Conservation (phyloP, 2,113 vertebrate species). For the Percina caprodes region DNA sequence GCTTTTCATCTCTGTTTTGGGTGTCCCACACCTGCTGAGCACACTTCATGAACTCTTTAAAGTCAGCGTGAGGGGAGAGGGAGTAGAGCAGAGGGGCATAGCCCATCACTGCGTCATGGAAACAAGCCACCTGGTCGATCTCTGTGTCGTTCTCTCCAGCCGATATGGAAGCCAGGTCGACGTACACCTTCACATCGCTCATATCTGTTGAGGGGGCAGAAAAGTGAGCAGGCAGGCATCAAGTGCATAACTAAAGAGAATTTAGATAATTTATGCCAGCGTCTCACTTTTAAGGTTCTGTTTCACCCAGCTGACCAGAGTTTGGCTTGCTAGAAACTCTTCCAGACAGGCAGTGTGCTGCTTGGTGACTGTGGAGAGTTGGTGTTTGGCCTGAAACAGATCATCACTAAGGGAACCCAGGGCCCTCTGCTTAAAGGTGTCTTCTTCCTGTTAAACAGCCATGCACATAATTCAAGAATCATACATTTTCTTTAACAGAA, state of each 20-base stretch:
- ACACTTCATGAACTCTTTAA: conserved; percentile 70
- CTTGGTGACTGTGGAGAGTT: conserved; percentile 63
- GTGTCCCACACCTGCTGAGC: conserved; percentile 77
- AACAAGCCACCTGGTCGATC: conserved; percentile 82
- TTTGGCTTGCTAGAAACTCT: conserved; percentile 71
- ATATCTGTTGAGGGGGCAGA: conserved; percentile 59
- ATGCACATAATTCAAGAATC: rapidly evolving
- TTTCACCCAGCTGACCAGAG: conserved; percentile 78
- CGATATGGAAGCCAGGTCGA: conserved; percentile 83
- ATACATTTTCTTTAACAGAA: not conserved
- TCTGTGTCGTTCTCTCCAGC: conserved; percentile 85
- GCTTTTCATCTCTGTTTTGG: conserved; percentile 75
- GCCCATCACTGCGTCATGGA: conserved; percentile 82
- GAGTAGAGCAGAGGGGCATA: conserved; percentile 80
- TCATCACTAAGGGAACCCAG: conserved; percentile 67
- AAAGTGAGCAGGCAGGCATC: not conserved
- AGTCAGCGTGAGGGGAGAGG: conserved; percentile 52
- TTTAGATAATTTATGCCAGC: too few species aligned
- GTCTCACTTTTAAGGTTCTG: conserved; percentile 71
- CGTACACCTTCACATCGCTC: conserved; percentile 83
- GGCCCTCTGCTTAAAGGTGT: conserved; percentile 61
- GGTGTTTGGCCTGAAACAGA: conserved; percentile 64
- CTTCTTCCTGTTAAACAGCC: conserved; percentile 61
- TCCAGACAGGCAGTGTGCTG: conserved; percentile 76
- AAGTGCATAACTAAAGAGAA: not conserved